A percentile compares a stretch with the other conserved stretches of the same genome.
Evolutionary conservation across 1,140 invertebrate species (phyloP).

Genomic region (Arion vulgaris): DNA sequence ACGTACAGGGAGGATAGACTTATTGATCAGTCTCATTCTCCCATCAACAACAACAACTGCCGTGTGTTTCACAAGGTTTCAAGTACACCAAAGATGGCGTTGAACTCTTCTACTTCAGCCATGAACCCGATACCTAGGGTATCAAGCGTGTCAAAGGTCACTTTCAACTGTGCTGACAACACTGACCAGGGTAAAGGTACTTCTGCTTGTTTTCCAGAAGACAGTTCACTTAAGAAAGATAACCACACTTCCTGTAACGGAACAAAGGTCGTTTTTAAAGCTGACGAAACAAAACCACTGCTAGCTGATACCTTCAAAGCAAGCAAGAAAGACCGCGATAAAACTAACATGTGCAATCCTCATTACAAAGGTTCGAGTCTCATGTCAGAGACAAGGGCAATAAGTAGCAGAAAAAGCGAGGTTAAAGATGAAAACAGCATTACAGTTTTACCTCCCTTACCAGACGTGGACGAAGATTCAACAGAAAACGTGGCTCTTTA

Average conservation of each 20-base stretch:
- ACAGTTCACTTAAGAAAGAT: neutral
- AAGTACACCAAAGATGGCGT: slow-evolving; percentile 25
- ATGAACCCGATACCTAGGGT: slow-evolving; percentile 7
- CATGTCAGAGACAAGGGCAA: neutral
- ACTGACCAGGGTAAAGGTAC: neutral
- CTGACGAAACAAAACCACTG: neutral
- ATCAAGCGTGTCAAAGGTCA: slow-evolving; percentile 16
- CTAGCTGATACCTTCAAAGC: neutral
- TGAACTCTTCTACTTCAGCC: neutral
- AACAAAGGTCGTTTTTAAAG: neutral
- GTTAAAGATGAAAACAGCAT: neutral
- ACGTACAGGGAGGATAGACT: neutral
- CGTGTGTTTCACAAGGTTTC: slow-evolving; percentile 3
- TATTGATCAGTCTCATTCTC: neutral
- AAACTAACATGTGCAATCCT: neutral
- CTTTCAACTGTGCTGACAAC: slow-evolving; percentile 4
- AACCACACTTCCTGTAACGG: neutral
- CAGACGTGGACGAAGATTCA: neutral
- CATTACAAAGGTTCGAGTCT: neutral
- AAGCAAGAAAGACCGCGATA: neutral
- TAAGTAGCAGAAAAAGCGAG: neutral
- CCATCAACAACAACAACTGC: slow-evolving; percentile 2
- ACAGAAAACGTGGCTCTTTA: neutral
- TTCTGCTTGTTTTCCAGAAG: neutral
- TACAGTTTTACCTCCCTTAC: neutral